Conservation (phyloP, 2,797 vertebrate species). For the Tragopan temminckii region DNA sequence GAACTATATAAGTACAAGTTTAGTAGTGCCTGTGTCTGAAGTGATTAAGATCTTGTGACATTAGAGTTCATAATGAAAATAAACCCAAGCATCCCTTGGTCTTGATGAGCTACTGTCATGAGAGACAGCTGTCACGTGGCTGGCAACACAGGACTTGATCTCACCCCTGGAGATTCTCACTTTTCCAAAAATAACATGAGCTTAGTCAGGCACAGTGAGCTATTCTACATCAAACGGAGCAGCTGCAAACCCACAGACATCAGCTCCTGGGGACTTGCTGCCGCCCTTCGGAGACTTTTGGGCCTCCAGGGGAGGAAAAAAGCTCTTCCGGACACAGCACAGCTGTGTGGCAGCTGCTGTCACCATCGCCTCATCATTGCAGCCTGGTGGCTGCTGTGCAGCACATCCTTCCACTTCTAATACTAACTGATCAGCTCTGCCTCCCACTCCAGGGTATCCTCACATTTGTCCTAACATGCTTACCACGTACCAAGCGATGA, state of each 20-base stretch:
- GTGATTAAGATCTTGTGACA: background rate
- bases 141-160: background rate
- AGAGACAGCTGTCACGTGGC: background rate
- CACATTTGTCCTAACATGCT: background rate
- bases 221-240: background rate
- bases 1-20: background rate
- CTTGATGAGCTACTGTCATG: background rate
- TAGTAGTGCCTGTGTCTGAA: background rate
- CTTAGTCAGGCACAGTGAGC: background rate
- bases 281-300: background rate
- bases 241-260: rapidly evolving
- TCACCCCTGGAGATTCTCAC: background rate
- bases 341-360: background rate
- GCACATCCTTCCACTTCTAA: background rate
- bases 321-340: background rate
- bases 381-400: background rate
- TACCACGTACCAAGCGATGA: background rate
- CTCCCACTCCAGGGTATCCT: background rate
- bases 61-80: background rate
- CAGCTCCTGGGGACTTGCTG: background rate
- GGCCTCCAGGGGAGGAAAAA: background rate
- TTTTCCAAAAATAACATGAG: background rate
- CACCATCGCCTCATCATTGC: background rate
- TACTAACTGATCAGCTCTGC: background rate
- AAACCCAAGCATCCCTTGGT: background rate